These are phyloP conservation scores for Etheostoma spectabile DNA, from an alignment of 2,113 vertebrate genomes.

Conservation along the genomic window DNA sequence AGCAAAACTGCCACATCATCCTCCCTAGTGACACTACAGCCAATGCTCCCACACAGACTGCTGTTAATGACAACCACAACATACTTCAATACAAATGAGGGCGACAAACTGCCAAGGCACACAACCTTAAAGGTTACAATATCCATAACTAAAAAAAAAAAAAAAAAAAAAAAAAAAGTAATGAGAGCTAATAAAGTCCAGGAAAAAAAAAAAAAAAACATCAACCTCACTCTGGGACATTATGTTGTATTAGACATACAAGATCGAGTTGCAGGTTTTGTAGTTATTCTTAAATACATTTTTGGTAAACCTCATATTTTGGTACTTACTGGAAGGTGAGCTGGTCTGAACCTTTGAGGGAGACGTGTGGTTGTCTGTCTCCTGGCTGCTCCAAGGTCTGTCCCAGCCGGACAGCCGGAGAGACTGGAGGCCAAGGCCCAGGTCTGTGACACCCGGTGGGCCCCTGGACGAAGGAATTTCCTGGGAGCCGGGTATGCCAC, in stretches of 20 bases:
- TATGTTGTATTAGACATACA: neutral
- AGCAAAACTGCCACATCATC: slow-evolving; percentile 83
- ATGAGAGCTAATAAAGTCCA: neutral
- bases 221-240: neutral
- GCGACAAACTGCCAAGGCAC: neutral
- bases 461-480: slow-evolving; percentile 89
- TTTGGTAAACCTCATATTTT: neutral
- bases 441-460: slow-evolving; percentile 90
- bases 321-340: slow-evolving; percentile 92
- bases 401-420: slow-evolving; percentile 96
- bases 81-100: slow-evolving; percentile 30
- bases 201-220: slow-evolving; percentile 1
- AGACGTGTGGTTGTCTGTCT: slow-evolving; percentile 83
- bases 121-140: neutral
- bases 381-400: slow-evolving; percentile 97
- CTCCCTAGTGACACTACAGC: slow-evolving; percentile 64
- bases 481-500: slow-evolving; percentile 79
- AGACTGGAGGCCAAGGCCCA: slow-evolving; percentile 97
- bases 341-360: slow-evolving; percentile 86
- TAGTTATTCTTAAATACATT: neutral
- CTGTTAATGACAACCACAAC: slow-evolving; percentile 32
- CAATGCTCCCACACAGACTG: slow-evolving; percentile 45
- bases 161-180: neutral
- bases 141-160: neutral
- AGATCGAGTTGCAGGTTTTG: neutral